Percentiles rank a stretch among this genome's conserved stretches.
Evolutionary conservation across 2,888 invertebrate species (phyloP).

Genomic region (Tetropium fuscum): DNA sequence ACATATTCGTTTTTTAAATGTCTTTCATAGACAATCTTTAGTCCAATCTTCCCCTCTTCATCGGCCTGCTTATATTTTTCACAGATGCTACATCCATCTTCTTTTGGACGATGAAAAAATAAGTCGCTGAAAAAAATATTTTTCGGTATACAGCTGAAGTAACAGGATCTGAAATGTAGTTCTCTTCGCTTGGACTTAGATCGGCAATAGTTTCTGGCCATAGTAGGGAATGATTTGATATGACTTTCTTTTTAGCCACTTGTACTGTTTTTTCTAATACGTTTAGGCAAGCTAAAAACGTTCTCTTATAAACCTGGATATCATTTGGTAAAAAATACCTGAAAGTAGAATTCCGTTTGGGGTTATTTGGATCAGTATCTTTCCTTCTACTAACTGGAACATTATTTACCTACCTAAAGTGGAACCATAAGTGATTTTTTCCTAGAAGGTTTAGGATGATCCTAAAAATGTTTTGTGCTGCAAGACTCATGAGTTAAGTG

Average conservation of each 20-base stretch:
- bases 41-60: not conserved
- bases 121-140: not conserved
- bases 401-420: not conserved
- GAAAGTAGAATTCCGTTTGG: not conserved
- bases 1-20: not conserved
- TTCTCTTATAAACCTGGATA: not conserved
- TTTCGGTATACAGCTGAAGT: not conserved
- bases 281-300: not conserved
- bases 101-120: not conserved
- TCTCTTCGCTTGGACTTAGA: not conserved
- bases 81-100: not conserved
- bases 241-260: not conserved
- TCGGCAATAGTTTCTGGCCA: not conserved
- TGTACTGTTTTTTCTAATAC: not conserved
- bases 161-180: not conserved
- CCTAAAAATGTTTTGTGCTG: too few species aligned
- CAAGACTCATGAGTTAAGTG: too few species aligned
- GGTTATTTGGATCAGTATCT: not conserved
- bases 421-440: too few species aligned
- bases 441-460: too few species aligned
- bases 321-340: not conserved
- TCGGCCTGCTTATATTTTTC: not conserved
- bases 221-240: not conserved
- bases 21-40: not conserved
- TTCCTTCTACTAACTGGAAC: not conserved